Evolutionary conservation across 1,140 invertebrate genomes (phyloP), one percentile per base, ranked within the genome.

Genomic region (Radopholus similis): DNA sequence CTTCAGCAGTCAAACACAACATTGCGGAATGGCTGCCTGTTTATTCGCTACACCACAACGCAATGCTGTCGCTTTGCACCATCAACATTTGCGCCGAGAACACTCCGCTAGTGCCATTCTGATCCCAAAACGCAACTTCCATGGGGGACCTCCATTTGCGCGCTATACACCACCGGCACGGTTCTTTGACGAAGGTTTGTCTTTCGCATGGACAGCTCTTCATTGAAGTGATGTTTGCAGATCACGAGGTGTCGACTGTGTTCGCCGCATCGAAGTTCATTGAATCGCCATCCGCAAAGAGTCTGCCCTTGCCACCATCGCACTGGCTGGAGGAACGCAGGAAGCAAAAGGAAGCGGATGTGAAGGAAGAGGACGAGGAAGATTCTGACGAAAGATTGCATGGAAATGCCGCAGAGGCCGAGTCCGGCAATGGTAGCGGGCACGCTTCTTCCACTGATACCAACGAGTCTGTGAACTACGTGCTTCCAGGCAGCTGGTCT

Each of bases 221-320:
- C 21, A 30, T 13, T 28, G n/a, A 35, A 55, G 11, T 26, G 26
- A 35, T 28, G 4, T 28, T 18, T 55, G n/a, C 62, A 68, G 64
- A 34, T 44, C 26, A 66, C 58, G 64, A 66, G 13, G 60, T 66
- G 28, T 47, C 68, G 32, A 11, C 64, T 1, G 18, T 70, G 6
- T 70, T 72, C 49, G 68, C 68, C 13, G 68, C 51, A 15, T 69
- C 68, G 0, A 70, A 70, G 35, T 70, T 70, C 34, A 47, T 49
- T 15, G 68, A 73, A 15, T 70, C 68, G 1, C 68, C 68, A 13
- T 51, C 65, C 18, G 68, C 68, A 34, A 70, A 70, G 35, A 71
- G 56, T 37, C 51, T 70, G 28, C 68, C 68, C 23, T 40, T 72
- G 40, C 68, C 68, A 32, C 68, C 68, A 4, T 28, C 54, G n/a